Base-by-base conservation (phyloP, 2,113 vertebrate genomes). In the Galbula dea region DNA sequence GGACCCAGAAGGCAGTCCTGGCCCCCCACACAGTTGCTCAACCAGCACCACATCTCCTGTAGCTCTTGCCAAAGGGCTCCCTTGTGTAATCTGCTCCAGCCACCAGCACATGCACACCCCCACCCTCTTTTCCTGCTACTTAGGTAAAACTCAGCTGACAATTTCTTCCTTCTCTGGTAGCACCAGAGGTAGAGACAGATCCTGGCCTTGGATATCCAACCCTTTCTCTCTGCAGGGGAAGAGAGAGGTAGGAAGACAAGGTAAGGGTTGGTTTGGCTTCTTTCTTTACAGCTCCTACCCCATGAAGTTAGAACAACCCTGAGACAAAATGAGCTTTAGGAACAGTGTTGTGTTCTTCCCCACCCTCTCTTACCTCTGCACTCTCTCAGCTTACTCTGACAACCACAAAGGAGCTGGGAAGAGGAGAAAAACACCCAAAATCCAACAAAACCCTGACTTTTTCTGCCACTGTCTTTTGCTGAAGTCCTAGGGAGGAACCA, bases 41-140 rank as follows among this genome's bases (percentile, higher is more conserved):
- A n/a, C 7, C 54, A 15, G 9, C 36, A 15, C 62, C 43, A 7
- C 21, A 22, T 9, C 55, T 22, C 7, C 13, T 3, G 41, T 1
- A 26, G 8, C 8, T 48, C 48, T 43, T 43, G 45, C 57, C 13
- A 3, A 29, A 10, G 76, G 59, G 82, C 54, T 94, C 55, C 30
- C 34, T 22, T 7, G 9, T 26, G 81, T 94, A 88, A 95, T 96
- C 92, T 62, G 73, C 48, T 17, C 0, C 55, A 39, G 76, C 43
- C 65, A 77, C 18, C 62, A 1, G 26, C 1, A 0, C 65, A 15
- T 4, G 9, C 43, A 78, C 66, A 65, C 65, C 41, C 41, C 17
- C 83, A 4, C 83, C 76, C 81, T 34, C 57, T 92, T 94, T 87
- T 51, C 32, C 83, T 66, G 78, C 55, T 77, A 5, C 82, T 92